Percentiles rank a stretch among this genome's conserved stretches.
These are phyloP conservation scores for Mimachlamys varia DNA, from an alignment of 2,888 invertebrate species.

Conservation along the genomic window DNA sequence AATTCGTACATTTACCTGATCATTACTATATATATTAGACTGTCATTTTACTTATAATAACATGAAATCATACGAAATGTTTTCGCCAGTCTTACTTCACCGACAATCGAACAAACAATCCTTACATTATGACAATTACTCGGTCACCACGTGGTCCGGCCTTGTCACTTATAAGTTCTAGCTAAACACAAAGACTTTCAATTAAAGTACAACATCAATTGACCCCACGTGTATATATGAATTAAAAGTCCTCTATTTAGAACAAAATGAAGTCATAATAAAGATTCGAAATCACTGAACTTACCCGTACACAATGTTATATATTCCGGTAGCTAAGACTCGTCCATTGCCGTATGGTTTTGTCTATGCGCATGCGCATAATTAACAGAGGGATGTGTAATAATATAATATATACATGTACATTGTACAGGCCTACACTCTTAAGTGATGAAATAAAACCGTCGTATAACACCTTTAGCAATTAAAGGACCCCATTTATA, in stretches of 20 bases:
- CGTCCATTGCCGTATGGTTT: conserved; percentile 22
- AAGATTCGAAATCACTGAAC: background rate
- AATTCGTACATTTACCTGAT: background rate
- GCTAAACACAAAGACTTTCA: background rate
- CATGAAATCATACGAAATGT: background rate
- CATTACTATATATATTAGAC: too few relatives aligned
- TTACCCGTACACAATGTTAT: background rate
- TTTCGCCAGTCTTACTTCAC: background rate
- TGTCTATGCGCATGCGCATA: background rate
- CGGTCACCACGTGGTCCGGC: background rate
- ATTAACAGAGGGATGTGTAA: too few relatives aligned
- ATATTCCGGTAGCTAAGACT: background rate
- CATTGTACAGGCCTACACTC: background rate
- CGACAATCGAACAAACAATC: background rate
- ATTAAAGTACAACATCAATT: background rate
- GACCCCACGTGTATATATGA: background rate
- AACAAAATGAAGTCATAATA: too few relatives aligned
- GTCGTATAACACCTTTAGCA: background rate
- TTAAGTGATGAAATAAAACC: background rate
- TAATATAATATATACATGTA: too few relatives aligned
- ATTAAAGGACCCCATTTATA: background rate
- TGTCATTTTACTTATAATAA: background rate
- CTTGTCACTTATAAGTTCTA: background rate
- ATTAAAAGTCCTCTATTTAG: too few relatives aligned
- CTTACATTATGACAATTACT: background rate